Evolutionary conservation across 2,113 vertebrate species (phyloP).

Genomic region (Pelecanus crispus): DNA sequence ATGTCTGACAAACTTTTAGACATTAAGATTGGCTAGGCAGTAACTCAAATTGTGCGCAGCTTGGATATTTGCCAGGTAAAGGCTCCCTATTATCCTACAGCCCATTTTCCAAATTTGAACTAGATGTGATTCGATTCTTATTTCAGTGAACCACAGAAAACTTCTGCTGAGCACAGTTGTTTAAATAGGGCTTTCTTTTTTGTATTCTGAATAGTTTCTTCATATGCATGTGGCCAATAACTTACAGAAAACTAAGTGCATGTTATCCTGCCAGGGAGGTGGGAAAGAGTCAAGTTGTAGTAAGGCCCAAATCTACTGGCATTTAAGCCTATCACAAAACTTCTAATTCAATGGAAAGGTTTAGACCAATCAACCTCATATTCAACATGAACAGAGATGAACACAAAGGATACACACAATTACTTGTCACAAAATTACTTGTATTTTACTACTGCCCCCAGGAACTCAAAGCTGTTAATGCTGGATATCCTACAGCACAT

Average conservation of each 20-base stretch:
- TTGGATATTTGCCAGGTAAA: not conserved
- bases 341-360: not conserved
- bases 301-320: not conserved
- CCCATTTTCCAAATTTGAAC: not conserved
- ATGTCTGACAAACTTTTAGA: not conserved
- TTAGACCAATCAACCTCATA: not conserved
- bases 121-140: not conserved
- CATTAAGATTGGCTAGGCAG: not conserved
- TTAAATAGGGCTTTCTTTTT: not conserved
- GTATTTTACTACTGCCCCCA: not conserved
- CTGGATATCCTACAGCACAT: not conserved
- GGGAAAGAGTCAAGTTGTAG: not conserved
- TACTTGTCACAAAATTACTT: not conserved
- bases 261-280: not conserved
- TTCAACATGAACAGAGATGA: not conserved
- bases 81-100: not conserved
- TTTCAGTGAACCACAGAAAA: not conserved
- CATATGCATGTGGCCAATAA: not conserved
- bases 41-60: not conserved
- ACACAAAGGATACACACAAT: not conserved
- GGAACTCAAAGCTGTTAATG: not conserved
- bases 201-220: not conserved
- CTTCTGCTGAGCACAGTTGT: not conserved
- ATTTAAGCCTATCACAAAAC: not conserved
- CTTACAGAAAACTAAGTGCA: not conserved